These are phyloP conservation scores for Apomyelois bistriatella DNA, from an alignment of 2,888 invertebrate species.

Conservation along the genomic window DNA sequence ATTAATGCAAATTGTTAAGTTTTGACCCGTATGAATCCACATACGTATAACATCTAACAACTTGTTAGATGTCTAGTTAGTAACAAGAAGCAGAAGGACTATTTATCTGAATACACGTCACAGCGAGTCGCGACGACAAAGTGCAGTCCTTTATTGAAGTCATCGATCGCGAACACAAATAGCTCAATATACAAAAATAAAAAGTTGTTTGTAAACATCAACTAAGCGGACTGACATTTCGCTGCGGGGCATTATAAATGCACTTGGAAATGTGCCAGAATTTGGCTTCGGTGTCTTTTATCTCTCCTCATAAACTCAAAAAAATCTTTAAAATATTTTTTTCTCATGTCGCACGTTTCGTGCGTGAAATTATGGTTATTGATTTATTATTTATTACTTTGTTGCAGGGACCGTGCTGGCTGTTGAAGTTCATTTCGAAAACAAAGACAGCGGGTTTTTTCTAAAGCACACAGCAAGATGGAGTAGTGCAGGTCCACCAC, in stretches of 20 bases:
- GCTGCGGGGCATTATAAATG: conserved; percentile 45
- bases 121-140: neutral
- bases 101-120: neutral
- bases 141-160: conserved; percentile 17
- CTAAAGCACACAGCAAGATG: conserved; percentile 90
- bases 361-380: conserved; percentile 33
- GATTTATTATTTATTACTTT: conserved; percentile 36
- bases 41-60: no score
- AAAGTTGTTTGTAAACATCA: conserved; percentile 58
- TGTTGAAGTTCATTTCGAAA: conserved; percentile 95
- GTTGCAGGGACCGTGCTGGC: conserved; percentile 84
- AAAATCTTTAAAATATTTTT: conserved; percentile 52
- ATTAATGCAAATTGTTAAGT: no score
- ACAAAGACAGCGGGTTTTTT: conserved; percentile 94
- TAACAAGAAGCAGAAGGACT: neutral
- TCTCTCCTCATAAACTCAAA: conserved; percentile 53
- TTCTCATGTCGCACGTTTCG: conserved; percentile 45
- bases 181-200: conserved; percentile 31
- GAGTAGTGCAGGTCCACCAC: conserved; percentile 77
- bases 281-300: conserved; percentile 58
- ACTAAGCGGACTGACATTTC: conserved; percentile 41
- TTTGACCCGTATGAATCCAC: no score
- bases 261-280: conserved; percentile 61
- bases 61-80: no score
- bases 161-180: conserved; percentile 18